A percentile compares a stretch with the other conserved stretches of the same genome.
These are phyloP conservation scores for Acrossocheilus fasciatus DNA, from an alignment of 2,797 vertebrate species.

Conservation along the genomic window DNA sequence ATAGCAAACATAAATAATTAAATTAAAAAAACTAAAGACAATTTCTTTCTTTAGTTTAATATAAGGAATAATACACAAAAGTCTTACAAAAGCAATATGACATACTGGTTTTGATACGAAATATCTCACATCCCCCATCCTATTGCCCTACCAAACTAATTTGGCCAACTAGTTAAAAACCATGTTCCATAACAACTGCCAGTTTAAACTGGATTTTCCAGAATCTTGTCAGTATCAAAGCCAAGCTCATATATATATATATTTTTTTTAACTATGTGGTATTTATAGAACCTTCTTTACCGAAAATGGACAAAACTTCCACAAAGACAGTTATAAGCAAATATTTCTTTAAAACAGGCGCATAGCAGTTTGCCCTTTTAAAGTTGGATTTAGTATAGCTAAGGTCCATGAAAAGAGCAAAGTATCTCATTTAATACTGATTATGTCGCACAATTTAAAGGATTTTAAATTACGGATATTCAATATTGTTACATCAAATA, in stretches of 20 bases:
- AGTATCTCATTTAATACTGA: background rate
- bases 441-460: background rate
- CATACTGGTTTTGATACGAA: background rate
- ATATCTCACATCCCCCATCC: background rate
- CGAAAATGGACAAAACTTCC: background rate
- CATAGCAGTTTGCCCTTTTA: background rate
- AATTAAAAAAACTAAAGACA: background rate
- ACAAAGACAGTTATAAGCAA: background rate
- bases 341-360: background rate
- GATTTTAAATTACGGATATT: background rate
- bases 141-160: background rate
- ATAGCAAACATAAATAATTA: background rate
- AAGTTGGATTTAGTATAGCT: background rate
- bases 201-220: constrained; percentile 20
- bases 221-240: background rate
- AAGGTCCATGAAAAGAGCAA: background rate
- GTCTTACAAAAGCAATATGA: background rate
- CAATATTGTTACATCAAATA: background rate
- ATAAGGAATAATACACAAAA: background rate
- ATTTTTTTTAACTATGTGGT: too few relatives aligned
- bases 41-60: background rate
- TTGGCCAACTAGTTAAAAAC: background rate
- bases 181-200: background rate
- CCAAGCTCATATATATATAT: background rate
- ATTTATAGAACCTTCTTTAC: background rate